A percentile compares a stretch with the other conserved stretches of the same genome.
Evolutionary conservation across 2,113 vertebrate species (phyloP).

Genomic region (Microcebus murinus): DNA sequence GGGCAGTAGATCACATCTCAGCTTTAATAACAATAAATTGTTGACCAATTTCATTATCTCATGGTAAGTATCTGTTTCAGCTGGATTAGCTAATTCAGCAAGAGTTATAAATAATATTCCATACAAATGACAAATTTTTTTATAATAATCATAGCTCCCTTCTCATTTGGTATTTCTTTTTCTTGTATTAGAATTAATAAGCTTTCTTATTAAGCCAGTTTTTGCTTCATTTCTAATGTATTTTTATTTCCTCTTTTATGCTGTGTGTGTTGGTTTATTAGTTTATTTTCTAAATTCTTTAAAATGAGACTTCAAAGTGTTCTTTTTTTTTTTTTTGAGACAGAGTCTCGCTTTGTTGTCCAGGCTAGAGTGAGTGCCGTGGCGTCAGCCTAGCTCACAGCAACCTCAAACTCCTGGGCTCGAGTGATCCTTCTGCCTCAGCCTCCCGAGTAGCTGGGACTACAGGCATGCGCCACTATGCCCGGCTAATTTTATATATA

Average conservation of each 20-base stretch:
- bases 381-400: too few relatives aligned
- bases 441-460: too few relatives aligned
- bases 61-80: constrained; percentile 23
- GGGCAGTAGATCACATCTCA: neutral
- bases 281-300: constrained; percentile 36
- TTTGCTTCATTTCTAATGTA: constrained; percentile 13
- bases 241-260: constrained; percentile 26
- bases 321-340: too few relatives aligned
- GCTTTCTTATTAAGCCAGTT: neutral
- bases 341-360: too few relatives aligned
- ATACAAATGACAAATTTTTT: constrained; percentile 55
- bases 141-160: constrained; percentile 13
- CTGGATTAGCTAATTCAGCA: constrained; percentile 44
- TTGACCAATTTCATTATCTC: constrained; percentile 49
- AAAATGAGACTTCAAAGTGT: constrained; percentile 23
- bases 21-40: constrained; percentile 49
- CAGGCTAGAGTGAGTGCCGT: too few relatives aligned
- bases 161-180: constrained; percentile 40
- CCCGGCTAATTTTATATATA: too few relatives aligned
- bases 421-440: too few relatives aligned
- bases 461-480: too few relatives aligned
- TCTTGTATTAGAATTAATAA: neutral
- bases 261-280: constrained; percentile 36
- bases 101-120: constrained; percentile 46
- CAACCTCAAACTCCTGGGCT: too few relatives aligned